These are phyloP conservation scores for Zootermopsis nevadensis DNA, from an alignment of 2,888 invertebrate species.

Conservation along the genomic window DNA sequence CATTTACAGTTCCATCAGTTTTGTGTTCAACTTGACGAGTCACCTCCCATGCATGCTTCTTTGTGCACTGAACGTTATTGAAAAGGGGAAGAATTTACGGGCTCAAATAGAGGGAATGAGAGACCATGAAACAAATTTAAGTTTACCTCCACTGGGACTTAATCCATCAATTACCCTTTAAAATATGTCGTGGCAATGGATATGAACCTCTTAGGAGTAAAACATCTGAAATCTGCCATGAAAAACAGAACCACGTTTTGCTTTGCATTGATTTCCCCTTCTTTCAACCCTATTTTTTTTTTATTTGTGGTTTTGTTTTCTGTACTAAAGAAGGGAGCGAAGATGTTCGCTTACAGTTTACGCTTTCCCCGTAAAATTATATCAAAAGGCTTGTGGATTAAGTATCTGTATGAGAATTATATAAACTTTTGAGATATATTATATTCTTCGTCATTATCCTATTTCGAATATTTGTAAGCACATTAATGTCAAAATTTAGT, in stretches of 20 bases:
- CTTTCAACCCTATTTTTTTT: neutral
- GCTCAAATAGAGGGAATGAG: conserved; percentile 36
- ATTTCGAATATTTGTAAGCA: no score
- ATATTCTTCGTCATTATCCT: no score
- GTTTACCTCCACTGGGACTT: conserved; percentile 46
- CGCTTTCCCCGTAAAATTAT: no score
- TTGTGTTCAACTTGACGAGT: no score
- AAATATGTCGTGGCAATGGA: conserved; percentile 48
- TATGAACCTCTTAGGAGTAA: conserved; percentile 10
- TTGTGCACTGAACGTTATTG: neutral
- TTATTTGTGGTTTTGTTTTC: neutral
- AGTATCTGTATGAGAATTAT: no score
- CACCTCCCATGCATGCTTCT: neutral
- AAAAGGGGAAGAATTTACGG: conserved; percentile 26
- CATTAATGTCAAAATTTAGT: no score
- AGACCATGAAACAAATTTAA: conserved; percentile 34
- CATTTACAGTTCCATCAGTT: no score
- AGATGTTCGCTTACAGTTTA: no score
- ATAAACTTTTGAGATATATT: no score
- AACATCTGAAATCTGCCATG: conserved; percentile 12
- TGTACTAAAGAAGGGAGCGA: no score
- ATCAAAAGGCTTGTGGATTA: no score
- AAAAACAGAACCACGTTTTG: conserved; percentile 3
- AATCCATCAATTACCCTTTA: conserved; percentile 53
- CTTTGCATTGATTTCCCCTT: neutral